phyloP scores from a whole-genome alignment of 1,140 invertebrate species.

The Armadillidium nasatum region DNA sequence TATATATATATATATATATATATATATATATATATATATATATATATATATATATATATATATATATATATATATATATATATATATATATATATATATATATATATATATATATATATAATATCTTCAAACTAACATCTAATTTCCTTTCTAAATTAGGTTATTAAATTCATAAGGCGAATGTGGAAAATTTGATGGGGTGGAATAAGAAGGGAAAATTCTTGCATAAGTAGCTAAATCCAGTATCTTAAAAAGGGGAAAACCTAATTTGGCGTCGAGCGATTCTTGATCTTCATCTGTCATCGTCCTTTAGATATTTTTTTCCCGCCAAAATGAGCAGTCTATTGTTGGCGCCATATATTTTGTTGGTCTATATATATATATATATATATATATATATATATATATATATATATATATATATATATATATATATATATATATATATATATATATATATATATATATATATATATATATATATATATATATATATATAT shows the following conservation, averaged over 20 bases:
- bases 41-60: not conserved
- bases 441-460: constrained; percentile 21
- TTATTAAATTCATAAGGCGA: not conserved
- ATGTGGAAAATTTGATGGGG: not conserved
- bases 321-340: constrained; percentile 10
- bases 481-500: not conserved
- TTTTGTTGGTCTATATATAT: constrained; percentile 10
- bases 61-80: constrained; percentile 7
- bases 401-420: not conserved
- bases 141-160: constrained; percentile 12
- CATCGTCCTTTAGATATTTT: constrained; percentile 17
- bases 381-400: not conserved
- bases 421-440: constrained; percentile 26
- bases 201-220: not conserved
- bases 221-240: constrained; percentile 1
- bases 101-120: constrained; percentile 6
- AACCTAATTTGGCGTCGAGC: constrained; percentile 25
- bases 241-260: constrained; percentile 21
- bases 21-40: constrained; percentile 4
- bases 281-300: constrained; percentile 32
- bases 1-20: not conserved
- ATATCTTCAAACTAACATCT: not conserved
- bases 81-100: constrained; percentile 9
- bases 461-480: not conserved
- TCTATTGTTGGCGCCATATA: constrained; percentile 20